phyloP scores from a whole-genome alignment of 92 coral and sea anemone genomes.

The Paramuricea clavata region DNA sequence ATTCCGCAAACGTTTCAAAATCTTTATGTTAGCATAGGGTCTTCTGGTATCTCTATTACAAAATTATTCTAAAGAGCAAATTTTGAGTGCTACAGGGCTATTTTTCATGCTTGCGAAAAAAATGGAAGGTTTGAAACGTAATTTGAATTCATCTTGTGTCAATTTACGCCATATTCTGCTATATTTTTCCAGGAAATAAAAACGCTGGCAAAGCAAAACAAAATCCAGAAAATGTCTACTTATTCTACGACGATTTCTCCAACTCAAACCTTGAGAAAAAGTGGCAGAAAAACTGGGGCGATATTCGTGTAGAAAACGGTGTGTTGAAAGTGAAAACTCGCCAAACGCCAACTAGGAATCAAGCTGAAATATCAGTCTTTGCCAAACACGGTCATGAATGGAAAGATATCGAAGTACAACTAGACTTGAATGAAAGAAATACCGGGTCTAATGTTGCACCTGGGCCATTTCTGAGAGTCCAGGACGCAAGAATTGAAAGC shows the following conservation, averaged over 20 bases:
- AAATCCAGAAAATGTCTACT: conserved; percentile 66
- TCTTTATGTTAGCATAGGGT: too few relatives aligned
- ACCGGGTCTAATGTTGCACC: conserved; percentile 55
- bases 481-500: conserved; percentile 33
- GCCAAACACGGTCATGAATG: conserved; percentile 70
- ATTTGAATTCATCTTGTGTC: too few relatives aligned
- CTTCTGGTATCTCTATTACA: too few relatives aligned
- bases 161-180: too few relatives aligned
- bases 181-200: conserved; percentile 24
- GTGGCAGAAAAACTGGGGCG: conserved; percentile 60
- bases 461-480: conserved; percentile 76
- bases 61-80: too few relatives aligned
- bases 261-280: conserved; percentile 36
- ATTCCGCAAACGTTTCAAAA: too few relatives aligned
- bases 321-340: conserved; percentile 70
- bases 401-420: conserved; percentile 80
- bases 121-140: too few relatives aligned
- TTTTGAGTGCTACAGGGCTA: too few relatives aligned
- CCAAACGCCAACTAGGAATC: conserved; percentile 48
- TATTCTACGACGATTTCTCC: conserved; percentile 74
- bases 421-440: conserved; percentile 77
- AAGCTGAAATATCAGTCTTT: conserved; percentile 72
- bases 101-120: too few relatives aligned
- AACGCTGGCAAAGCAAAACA: conserved; percentile 62
- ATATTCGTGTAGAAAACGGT: conserved; percentile 61